Evolutionary conservation across 2,797 vertebrate species (phyloP).

Genomic region (Clarias laeviceps): DNA sequence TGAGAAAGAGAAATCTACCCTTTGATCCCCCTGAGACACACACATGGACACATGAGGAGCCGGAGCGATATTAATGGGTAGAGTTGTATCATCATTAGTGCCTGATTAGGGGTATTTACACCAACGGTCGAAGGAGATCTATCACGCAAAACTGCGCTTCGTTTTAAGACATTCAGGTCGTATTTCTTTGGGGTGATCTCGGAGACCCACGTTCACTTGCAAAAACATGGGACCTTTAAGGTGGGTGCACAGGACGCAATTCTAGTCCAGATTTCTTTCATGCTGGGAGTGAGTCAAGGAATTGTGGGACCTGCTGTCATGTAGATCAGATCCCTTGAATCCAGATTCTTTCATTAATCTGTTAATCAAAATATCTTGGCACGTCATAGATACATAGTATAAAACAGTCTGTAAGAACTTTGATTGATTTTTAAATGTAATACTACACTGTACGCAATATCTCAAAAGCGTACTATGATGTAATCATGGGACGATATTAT

Average conservation of each 20-base stretch:
- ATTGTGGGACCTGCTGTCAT: not conserved
- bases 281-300: not conserved
- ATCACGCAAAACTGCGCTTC: too few species aligned
- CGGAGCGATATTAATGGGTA: conserved; percentile 23
- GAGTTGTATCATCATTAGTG: not conserved
- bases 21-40: conserved; percentile 36
- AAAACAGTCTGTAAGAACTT: too few species aligned
- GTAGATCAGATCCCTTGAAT: not conserved
- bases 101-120: not conserved
- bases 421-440: too few species aligned
- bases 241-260: not conserved
- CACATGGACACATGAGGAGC: too few species aligned
- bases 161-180: too few species aligned
- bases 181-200: too few species aligned
- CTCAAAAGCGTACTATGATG: too few species aligned
- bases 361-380: not conserved
- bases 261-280: not conserved
- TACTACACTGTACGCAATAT: too few species aligned
- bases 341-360: not conserved
- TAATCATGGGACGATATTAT: too few species aligned
- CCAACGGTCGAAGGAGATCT: too few species aligned
- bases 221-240: too few species aligned
- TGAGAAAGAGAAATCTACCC: conserved; percentile 40
- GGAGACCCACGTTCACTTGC: too few species aligned
- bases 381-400: not conserved